Base-by-base conservation (phyloP, 2,113 vertebrate species). In the Oceanodroma tethys region DNA sequence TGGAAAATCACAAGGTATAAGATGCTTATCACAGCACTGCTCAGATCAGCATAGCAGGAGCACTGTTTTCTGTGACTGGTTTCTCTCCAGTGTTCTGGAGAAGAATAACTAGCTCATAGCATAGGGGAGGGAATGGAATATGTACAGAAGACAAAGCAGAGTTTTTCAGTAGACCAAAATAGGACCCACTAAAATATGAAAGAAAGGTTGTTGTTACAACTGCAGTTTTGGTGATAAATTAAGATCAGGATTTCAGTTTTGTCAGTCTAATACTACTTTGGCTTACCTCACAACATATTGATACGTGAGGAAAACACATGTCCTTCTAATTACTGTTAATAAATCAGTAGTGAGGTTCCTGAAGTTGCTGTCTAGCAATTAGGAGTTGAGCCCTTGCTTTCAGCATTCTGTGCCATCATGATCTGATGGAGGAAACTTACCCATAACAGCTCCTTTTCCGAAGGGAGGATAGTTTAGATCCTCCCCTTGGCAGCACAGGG, bases 1-100 rank as follows among this genome's bases (percentile, higher is more conserved):
- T 99, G 78, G 71, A 95, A 85, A 97, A 97, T 53, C 98, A 99
- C 50, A 98, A 98, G 98, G 99, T 99, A 97, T 81, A 60, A 74
- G 16, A 40, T 60, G 27, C 29, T 68, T 56, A 13, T 73, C 20
- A 13, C 63, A 75, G 40, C 19, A 14, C 1, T 20, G 23, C 27
- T 89, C 27, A 23, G n/a, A 72, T 59, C 60, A 76, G 30, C 65
- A 27, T 0, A 38, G 76, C 59, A 55, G 65, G 48, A 70, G 40
- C 27, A 27, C 38, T 53, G 2, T 27, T 76, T 88, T 74, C 81
- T 84, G 47, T 72, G 23, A 23, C 36, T 75, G 27, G 9, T 48
- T 90, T 82, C 71, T 72, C 34, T 78, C 20, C 43, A 52, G 79
- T 43, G 42, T 50, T 32, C 19, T 4, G 15, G 38, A 74, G 45